Base-by-base conservation (phyloP, 2,113 vertebrate species). In the Axis porcinus region DNA sequence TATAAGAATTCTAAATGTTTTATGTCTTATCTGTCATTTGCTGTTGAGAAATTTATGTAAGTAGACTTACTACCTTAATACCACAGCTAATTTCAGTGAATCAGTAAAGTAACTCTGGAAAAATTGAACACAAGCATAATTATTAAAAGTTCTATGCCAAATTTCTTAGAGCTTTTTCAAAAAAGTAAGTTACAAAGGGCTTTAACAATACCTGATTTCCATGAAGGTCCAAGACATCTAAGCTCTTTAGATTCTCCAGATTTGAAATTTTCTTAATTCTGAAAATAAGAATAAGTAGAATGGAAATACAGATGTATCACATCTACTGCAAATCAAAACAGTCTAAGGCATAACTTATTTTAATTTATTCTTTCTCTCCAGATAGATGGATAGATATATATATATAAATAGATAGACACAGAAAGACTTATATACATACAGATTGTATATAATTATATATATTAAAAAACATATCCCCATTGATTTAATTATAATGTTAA, bases 141-240 rank as follows among this genome's bases (percentile, higher is more conserved):
- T 91, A 19, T 89, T 87, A 74, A 95, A 97, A 96, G 9, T 64
- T 94, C 89, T 81, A 15, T 78, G 74, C 1, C 33, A 85, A 89
- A 2, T 84, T 85, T 94, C 43, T 54, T 62, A 0, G 43, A 15
- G 30, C 86, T 95, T 86, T 83, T 86, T 62, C 52, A 12, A 55
- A 89, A 40, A 81, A 67, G 5, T 91, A 95, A 79, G 14, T 81
- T 55, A 89, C 7, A 33, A 97, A 86, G 21, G 19, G 21, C 8
- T 95, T 88, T 83, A 86, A 89, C n/a, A 14, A 89, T 99, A 99
- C 99, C 99, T 99, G 99, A 99, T 99, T 99, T 97, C 99, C 99
- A 97, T 99, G 99, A 74, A 99, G 99, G 97, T 99, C 99, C 98
- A 99, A 98, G 79, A 99, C 99, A 97, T 99, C 99, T 47, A 99